These are phyloP conservation scores for Apostichopus californicus DNA, from an alignment of 35 echinoderm and acorn worm genomes.

Conservation along the genomic window DNA sequence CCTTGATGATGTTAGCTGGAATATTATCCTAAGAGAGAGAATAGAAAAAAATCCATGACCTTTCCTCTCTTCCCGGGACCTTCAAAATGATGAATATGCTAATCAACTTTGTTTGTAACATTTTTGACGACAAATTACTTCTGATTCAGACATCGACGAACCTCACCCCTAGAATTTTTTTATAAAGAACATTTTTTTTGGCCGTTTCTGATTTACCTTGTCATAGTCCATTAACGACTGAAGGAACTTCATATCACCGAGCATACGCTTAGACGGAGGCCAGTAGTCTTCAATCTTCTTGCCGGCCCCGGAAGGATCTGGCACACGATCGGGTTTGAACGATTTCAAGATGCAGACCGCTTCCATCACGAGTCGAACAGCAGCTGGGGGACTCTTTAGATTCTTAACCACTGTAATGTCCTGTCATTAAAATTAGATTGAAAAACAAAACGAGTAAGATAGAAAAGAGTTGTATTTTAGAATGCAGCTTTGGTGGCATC, in stretches of 20 bases:
- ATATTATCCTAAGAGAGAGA: constrained; percentile 74
- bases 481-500: no score
- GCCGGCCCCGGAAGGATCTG: constrained; percentile 83
- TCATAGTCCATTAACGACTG: constrained; percentile 91
- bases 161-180: not conserved
- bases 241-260: constrained; percentile 97
- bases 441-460: no score
- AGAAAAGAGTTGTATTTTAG: no score
- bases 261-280: constrained; percentile 84
- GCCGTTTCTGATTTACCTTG: constrained; percentile 57
- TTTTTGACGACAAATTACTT: no score
- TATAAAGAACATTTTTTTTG: no score
- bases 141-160: no score
- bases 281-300: constrained; percentile 99
- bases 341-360: constrained; percentile 90
- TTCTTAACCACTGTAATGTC: constrained; percentile 77
- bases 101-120: no score
- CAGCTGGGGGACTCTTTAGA: constrained; percentile 86
- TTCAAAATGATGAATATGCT: no score
- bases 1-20: constrained; percentile 84
- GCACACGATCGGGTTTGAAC: constrained; percentile 87
- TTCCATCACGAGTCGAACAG: constrained; percentile 86
- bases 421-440: not conserved
- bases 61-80: no score
- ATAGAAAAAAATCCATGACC: no score